Percentiles rank a stretch among this genome's conserved stretches.
Conservation (phyloP, 2,888 invertebrate genomes). For the Agrochola litura region DNA sequence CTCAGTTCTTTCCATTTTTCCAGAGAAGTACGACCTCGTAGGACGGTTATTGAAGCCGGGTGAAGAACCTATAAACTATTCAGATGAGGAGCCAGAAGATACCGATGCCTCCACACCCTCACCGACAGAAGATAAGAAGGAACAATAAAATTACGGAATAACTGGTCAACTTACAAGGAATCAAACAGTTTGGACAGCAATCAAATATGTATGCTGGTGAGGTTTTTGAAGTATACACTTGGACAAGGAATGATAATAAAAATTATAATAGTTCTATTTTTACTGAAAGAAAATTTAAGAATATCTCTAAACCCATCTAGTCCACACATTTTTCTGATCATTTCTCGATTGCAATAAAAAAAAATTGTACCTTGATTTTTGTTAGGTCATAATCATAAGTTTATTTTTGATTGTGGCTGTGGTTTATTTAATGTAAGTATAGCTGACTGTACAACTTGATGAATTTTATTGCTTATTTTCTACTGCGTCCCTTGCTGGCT, state of each 20-base stretch:
- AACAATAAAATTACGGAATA: constrained; percentile 71
- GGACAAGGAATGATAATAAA: constrained; percentile 9
- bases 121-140: constrained; percentile 80
- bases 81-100: constrained; percentile 95
- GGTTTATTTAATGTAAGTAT: background rate
- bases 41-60: constrained; percentile 97
- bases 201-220: constrained; percentile 17
- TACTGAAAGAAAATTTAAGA: background rate
- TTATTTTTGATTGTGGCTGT: background rate
- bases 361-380: background rate
- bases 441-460: background rate
- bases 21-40: constrained; percentile 98
- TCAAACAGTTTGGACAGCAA: constrained; percentile 51
- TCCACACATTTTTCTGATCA: background rate
- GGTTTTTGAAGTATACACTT: constrained; percentile 18
- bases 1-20: constrained; percentile 73
- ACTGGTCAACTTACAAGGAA: constrained; percentile 28
- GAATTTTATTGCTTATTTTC: background rate
- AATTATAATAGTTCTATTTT: constrained; percentile 1
- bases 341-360: background rate
- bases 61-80: constrained; percentile 97
- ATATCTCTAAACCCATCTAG: background rate
- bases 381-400: background rate
- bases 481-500: background rate
- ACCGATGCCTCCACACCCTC: constrained; percentile 81